Evolutionary conservation across 2,113 vertebrate genomes (phyloP).

Genomic region (Plotosus lineatus): DNA sequence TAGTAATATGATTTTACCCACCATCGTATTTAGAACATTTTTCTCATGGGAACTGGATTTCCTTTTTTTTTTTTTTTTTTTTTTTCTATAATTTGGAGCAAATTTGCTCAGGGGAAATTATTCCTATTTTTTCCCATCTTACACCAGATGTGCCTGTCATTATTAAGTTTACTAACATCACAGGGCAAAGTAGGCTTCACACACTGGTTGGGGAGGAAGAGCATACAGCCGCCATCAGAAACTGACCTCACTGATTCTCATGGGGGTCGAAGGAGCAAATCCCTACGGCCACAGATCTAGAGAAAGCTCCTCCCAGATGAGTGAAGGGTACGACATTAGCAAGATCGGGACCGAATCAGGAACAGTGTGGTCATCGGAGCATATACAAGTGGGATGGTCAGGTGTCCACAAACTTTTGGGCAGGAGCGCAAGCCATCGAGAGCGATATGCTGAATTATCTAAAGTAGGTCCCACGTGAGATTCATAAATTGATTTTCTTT

Average conservation of each 20-base stretch:
- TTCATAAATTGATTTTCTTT: background rate
- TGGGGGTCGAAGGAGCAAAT: background rate
- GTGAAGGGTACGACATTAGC: background rate
- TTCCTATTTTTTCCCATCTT: slow-evolving; percentile 60
- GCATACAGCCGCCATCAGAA: background rate
- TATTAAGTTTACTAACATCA: slow-evolving; percentile 72
- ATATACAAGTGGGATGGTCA: background rate
- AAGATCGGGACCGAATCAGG: background rate
- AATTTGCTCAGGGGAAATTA: slow-evolving; percentile 74
- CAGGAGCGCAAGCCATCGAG: background rate
- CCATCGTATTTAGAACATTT: slow-evolving; percentile 64
- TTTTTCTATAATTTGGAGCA: slow-evolving; percentile 73
- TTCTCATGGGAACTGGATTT: slow-evolving; percentile 65
- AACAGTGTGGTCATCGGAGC: background rate
- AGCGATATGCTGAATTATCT: background rate
- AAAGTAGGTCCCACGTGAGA: background rate
- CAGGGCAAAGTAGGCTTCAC: slow-evolving; percentile 52
- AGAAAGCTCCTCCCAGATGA: background rate
- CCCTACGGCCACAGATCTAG: background rate
- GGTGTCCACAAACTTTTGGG: background rate
- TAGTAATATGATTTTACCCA: slow-evolving; percentile 65
- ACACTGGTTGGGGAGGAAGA: slow-evolving; percentile 39
- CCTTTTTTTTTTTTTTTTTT: slow-evolving; percentile 46
- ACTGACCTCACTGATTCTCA: background rate
- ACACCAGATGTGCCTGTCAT: slow-evolving; percentile 56